phyloP scores from a whole-genome alignment of 2,113 vertebrate genomes.

The Tachysurus vachellii region DNA sequence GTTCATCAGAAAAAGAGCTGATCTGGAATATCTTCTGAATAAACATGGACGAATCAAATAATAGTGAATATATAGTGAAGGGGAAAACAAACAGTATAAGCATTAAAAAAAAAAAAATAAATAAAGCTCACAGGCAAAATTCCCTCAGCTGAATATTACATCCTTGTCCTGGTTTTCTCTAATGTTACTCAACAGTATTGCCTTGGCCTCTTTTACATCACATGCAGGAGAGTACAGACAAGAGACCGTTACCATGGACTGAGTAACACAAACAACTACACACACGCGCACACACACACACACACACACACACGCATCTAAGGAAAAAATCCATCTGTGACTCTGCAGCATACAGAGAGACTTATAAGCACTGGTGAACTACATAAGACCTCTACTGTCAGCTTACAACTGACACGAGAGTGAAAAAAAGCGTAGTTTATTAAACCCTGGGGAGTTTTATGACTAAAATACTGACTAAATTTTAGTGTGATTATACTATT shows the following conservation, averaged over 20 bases:
- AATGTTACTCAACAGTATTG: constrained; percentile 58
- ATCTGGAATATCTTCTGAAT: background rate
- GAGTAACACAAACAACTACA: constrained; percentile 23
- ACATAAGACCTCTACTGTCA: background rate
- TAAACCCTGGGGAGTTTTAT: background rate
- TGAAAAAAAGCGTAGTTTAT: background rate
- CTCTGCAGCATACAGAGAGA: background rate
- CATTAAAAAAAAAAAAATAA: background rate
- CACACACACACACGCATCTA: background rate
- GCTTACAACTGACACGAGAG: background rate
- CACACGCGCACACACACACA: background rate
- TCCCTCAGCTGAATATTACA: background rate
- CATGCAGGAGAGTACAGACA: constrained; percentile 47
- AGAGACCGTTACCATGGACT: constrained; percentile 39
- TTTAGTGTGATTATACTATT: background rate
- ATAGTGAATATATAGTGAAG: background rate
- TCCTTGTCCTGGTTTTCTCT: constrained; percentile 12
- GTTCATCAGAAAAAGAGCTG: background rate
- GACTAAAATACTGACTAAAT: background rate
- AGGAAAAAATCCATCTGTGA: background rate
- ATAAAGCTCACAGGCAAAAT: background rate
- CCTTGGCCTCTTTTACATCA: constrained; percentile 44
- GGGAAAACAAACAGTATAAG: background rate
- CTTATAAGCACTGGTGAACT: background rate
- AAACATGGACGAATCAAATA: background rate